Conservation (phyloP, 2,113 vertebrate species). For the Paradoxurus hermaphroditus region DNA sequence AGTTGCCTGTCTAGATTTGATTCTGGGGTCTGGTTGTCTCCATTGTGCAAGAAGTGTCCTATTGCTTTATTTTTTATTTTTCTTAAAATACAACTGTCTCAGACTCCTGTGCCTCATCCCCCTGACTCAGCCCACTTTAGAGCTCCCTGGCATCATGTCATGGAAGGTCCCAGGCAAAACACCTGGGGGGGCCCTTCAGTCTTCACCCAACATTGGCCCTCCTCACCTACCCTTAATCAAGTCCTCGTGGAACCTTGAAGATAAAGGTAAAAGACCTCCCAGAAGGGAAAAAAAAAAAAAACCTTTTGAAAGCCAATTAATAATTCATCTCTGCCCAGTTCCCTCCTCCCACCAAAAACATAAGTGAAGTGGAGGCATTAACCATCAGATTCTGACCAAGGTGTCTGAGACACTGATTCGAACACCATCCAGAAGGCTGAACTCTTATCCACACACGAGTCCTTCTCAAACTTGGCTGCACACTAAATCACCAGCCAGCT, state of each 20-base stretch:
- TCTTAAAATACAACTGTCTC: not conserved
- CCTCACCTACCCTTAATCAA: not conserved
- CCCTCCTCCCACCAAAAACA: not conserved
- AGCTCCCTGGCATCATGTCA: no score
- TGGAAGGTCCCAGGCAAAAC: not conserved
- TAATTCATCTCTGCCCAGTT: not conserved
- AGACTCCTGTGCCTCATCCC: not conserved
- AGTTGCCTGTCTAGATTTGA: not conserved
- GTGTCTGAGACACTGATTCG: not conserved
- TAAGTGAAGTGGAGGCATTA: not conserved
- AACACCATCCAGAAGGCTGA: not conserved
- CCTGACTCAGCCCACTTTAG: not conserved
- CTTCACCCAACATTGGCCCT: no score
- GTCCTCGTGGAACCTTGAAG: not conserved
- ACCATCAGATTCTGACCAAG: not conserved
- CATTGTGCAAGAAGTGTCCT: not conserved
- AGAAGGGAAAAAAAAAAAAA: no score
- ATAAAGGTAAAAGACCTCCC: not conserved
- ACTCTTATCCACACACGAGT: rapidly evolving
- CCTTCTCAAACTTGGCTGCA: not conserved
- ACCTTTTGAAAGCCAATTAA: not conserved
- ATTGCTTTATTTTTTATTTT: not conserved
- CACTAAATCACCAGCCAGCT: not conserved
- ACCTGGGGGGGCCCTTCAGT: not conserved
- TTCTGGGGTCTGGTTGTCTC: not conserved